phyloP scores from a whole-genome alignment of 2,797 vertebrate genomes.

The Enteromius radiatus region DNA sequence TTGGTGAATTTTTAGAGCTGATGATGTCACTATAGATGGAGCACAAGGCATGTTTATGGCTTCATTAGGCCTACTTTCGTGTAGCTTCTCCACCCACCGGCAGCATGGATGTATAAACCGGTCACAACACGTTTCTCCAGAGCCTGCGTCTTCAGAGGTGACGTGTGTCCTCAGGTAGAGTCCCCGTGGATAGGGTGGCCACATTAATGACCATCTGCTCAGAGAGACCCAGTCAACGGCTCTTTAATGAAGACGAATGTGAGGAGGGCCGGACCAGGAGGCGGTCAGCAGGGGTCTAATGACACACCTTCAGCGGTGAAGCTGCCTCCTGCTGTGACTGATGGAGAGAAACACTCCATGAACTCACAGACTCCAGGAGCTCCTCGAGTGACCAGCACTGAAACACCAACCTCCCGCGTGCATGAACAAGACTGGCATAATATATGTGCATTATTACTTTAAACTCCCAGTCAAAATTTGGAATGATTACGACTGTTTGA shows the following conservation, averaged over 20 bases:
- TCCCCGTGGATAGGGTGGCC: slow-evolving; percentile 78
- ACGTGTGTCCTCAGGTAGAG: slow-evolving; percentile 85
- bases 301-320: slow-evolving; percentile 76
- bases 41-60: not conserved
- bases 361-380: not conserved
- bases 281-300: slow-evolving; percentile 87
- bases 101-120: not conserved
- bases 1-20: not conserved
- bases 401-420: not conserved
- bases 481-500: not conserved
- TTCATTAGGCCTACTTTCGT: not conserved
- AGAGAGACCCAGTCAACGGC: slow-evolving; percentile 80
- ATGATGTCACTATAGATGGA: not conserved
- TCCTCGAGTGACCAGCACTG: not conserved
- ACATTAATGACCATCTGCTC: slow-evolving; percentile 96
- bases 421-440: not conserved
- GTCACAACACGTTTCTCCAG: slow-evolving; percentile 2
- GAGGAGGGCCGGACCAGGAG: slow-evolving; percentile 80
- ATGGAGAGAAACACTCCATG: slow-evolving; percentile 45
- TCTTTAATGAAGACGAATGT: slow-evolving; percentile 98
- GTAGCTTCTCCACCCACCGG: slow-evolving; percentile 5
- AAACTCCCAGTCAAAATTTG: not conserved
- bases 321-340: slow-evolving; percentile 55
- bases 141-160: slow-evolving; percentile 53
- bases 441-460: not conserved